Evolutionary conservation across 2,113 vertebrate genomes (phyloP).

Genomic region (Guaruba guarouba): DNA sequence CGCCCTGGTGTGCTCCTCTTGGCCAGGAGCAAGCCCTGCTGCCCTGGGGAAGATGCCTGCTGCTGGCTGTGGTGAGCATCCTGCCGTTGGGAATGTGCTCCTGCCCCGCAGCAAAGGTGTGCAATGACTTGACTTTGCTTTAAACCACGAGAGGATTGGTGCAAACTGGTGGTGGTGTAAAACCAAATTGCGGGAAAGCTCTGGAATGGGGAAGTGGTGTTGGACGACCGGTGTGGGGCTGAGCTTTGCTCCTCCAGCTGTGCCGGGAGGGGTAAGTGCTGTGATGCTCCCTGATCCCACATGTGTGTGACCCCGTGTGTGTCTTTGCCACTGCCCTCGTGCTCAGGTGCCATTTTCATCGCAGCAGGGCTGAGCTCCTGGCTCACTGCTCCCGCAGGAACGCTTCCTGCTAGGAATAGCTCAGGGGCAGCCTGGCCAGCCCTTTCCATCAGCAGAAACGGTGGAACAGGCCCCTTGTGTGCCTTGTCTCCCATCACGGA

Average conservation of each 20-base stretch:
- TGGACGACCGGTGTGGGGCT: not conserved
- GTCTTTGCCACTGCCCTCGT: not conserved
- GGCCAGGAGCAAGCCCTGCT: not conserved
- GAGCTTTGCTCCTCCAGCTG: not conserved
- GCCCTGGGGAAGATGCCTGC: not conserved
- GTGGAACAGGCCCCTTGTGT: not conserved
- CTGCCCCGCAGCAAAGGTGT: not conserved
- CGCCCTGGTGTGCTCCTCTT: not conserved
- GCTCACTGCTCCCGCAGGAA: not conserved
- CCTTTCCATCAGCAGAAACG: not conserved
- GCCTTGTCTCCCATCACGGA: not conserved
- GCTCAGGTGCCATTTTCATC: not conserved
- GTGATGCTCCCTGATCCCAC: not conserved
- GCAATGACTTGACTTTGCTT: not conserved
- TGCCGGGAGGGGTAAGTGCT: accelerated
- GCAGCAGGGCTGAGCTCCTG: not conserved
- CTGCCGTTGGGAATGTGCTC: not conserved
- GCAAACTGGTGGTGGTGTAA: not conserved
- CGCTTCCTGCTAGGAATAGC: not conserved
- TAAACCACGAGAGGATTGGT: not conserved
- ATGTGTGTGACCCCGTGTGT: too few species aligned
- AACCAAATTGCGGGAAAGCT: not conserved
- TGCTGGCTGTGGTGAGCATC: not conserved
- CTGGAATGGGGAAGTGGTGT: not conserved
- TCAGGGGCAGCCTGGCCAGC: not conserved